A percentile compares a stretch with the other conserved stretches of the same genome.
These are phyloP conservation scores for Cryptus viduatorius DNA, from an alignment of 2,888 invertebrate genomes.

Conservation along the genomic window DNA sequence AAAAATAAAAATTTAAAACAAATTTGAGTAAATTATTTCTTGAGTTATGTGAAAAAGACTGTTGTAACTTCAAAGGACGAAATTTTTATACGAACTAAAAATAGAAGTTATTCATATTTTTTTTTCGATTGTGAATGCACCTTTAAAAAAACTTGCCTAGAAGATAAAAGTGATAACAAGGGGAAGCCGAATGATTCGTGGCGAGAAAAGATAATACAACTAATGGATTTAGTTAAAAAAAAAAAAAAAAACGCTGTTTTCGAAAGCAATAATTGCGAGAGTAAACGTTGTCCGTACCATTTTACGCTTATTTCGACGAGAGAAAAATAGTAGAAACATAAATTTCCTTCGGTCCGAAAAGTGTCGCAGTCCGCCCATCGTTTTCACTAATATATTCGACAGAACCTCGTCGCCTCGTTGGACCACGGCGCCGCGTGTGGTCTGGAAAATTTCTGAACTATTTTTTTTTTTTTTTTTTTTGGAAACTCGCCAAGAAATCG, in stretches of 20 bases:
- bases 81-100: background rate
- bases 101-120: background rate
- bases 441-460: slow-evolving; percentile 54
- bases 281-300: slow-evolving; percentile 58
- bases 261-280: slow-evolving; percentile 56
- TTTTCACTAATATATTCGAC: slow-evolving; percentile 47
- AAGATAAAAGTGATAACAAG: slow-evolving; percentile 5
- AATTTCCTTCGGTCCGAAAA: slow-evolving; percentile 25
- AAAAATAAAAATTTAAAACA: background rate
- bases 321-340: slow-evolving; percentile 3
- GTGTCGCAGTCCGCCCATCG: slow-evolving; percentile 61
- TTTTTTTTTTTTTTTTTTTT: slow-evolving; percentile 28
- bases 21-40: background rate
- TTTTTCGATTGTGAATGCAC: background rate
- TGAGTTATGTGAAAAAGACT: background rate
- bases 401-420: background rate
- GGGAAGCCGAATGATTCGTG: slow-evolving; percentile 10
- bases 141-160: background rate
- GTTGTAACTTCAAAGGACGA: background rate
- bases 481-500: slow-evolving; percentile 22
- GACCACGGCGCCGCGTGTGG: slow-evolving; percentile 56
- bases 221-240: background rate
- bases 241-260: slow-evolving; percentile 5
- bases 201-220: background rate
- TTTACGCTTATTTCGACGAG: slow-evolving; percentile 65